phyloP scores from a whole-genome alignment of 2,113 vertebrate genomes.

The Ictalurus punctatus region DNA sequence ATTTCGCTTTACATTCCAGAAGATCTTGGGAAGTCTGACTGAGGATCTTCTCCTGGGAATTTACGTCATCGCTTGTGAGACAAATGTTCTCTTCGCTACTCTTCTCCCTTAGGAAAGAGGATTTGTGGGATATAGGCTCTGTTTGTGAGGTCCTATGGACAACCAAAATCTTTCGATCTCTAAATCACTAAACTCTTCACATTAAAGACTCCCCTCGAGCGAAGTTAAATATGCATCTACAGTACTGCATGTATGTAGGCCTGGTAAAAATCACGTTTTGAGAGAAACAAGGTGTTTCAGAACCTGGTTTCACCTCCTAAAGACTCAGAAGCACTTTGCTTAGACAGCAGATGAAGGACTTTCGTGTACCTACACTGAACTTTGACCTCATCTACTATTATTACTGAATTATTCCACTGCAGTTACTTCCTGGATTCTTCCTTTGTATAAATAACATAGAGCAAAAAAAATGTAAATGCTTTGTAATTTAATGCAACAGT shows the following conservation, averaged over 20 bases:
- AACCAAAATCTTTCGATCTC: constrained; percentile 29
- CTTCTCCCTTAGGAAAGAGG: constrained; percentile 62
- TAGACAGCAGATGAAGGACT: not conserved
- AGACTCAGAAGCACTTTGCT: not conserved
- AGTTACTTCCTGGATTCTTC: not conserved
- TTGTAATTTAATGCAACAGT: not conserved
- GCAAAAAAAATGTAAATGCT: no score
- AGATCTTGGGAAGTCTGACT: constrained; percentile 74
- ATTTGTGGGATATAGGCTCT: constrained; percentile 52
- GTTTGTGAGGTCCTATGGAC: constrained; percentile 59
- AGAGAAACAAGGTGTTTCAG: not conserved
- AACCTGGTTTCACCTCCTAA: not conserved
- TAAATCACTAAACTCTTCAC: not conserved
- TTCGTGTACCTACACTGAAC: not conserved
- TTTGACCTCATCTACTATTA: not conserved
- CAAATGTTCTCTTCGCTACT: constrained; percentile 41
- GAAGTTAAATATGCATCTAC: not conserved
- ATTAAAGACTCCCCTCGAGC: not conserved
- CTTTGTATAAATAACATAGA: not conserved
- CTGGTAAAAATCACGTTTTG: not conserved
- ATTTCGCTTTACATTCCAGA: constrained; percentile 75
- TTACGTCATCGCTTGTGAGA: constrained; percentile 62
- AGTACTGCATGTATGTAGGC: not conserved
- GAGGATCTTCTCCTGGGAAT: constrained; percentile 70
- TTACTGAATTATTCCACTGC: not conserved